Percentiles rank a stretch among this genome's conserved stretches.
Evolutionary conservation across 2,113 vertebrate genomes (phyloP).

Genomic region (Rhinoderma darwinii): DNA sequence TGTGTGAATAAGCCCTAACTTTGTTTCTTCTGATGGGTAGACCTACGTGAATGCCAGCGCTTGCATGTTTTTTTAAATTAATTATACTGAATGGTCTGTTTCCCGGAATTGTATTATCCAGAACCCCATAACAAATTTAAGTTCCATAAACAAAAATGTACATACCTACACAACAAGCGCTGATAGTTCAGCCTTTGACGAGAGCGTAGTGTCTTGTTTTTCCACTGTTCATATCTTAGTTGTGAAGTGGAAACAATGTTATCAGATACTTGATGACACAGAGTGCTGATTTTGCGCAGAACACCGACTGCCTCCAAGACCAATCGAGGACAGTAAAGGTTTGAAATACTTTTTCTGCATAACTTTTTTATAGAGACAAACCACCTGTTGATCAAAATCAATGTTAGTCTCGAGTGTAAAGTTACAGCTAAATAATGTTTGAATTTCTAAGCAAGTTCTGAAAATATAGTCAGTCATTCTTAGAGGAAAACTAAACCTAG

Average conservation of each 20-base stretch:
- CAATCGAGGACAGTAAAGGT: slow-evolving; percentile 68
- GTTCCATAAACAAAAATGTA: neutral
- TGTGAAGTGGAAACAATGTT: slow-evolving; percentile 67
- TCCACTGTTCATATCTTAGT: slow-evolving; percentile 69
- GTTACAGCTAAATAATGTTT: neutral
- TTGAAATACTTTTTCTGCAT: slow-evolving; percentile 54
- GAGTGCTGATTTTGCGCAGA: slow-evolving; percentile 66
- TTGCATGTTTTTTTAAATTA: neutral
- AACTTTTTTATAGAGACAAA: slow-evolving; percentile 62
- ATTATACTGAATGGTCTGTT: neutral
- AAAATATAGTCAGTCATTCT: too few relatives aligned
- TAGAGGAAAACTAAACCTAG: too few relatives aligned
- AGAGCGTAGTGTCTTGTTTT: slow-evolving; percentile 68
- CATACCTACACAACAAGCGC: slow-evolving; percentile 72
- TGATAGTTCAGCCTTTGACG: slow-evolving; percentile 76
- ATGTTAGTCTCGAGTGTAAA: neutral
- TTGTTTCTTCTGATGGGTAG: too few relatives aligned
- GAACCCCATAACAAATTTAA: neutral
- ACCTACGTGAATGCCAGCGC: too few relatives aligned
- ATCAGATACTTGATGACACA: slow-evolving; percentile 66
- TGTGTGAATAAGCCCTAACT: too few relatives aligned
- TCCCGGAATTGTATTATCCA: neutral
- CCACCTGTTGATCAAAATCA: slow-evolving; percentile 62
- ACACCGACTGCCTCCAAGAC: slow-evolving; percentile 70
- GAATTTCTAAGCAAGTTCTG: too few relatives aligned